A percentile compares a stretch with the other conserved stretches of the same genome.
Conservation (phyloP, 2,113 vertebrate genomes). For the Limanda limanda region DNA sequence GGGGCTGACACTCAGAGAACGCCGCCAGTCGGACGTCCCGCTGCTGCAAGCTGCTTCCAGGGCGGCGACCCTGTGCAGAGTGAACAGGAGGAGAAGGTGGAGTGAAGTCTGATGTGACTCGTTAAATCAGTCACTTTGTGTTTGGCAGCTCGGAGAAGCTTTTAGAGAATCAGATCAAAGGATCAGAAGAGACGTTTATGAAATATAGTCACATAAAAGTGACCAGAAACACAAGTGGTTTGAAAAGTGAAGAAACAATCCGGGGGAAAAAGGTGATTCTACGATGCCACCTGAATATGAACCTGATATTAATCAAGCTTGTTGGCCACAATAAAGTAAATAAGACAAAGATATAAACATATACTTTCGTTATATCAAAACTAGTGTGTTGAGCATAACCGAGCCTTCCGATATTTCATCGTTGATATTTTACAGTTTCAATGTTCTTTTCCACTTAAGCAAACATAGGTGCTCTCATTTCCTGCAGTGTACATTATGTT, state of each 20-base stretch:
- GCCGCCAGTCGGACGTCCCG: slow-evolving; percentile 31
- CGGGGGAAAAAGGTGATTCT: neutral
- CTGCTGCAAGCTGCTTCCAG: slow-evolving; percentile 66
- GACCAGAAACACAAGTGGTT: no score
- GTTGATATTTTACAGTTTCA: no score
- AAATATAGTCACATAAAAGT: neutral
- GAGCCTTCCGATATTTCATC: no score
- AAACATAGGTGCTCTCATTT: no score
- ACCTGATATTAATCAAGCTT: no score
- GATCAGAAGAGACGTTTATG: neutral
- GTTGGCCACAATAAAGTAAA: no score
- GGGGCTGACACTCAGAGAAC: slow-evolving; percentile 39
- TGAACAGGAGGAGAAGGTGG: slow-evolving; percentile 1
- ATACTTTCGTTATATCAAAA: no score
- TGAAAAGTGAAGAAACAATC: neutral
- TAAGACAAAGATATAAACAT: no score
- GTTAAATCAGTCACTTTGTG: neutral
- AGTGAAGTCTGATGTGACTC: neutral
- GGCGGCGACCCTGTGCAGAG: slow-evolving; percentile 71
- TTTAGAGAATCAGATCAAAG: neutral
- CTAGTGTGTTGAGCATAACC: no score
- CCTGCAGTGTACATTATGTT: no score
- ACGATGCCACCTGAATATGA: neutral
- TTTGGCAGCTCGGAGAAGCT: neutral
- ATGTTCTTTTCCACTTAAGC: no score